phyloP scores from a whole-genome alignment of 1,140 invertebrate genomes.

The Macrocentrus cingulum region DNA sequence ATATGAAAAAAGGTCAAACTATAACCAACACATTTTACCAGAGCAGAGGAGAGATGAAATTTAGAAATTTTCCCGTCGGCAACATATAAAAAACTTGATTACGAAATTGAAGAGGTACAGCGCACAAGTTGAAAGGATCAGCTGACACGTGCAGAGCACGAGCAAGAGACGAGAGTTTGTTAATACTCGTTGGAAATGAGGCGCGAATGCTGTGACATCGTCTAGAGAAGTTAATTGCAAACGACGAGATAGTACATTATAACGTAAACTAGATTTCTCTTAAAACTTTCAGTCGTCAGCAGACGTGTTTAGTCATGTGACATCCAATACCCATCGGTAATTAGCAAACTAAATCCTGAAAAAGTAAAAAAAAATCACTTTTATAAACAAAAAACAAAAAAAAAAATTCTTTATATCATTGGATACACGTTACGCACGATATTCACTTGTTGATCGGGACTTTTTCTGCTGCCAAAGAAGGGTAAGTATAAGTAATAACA shows the following conservation, averaged over 20 bases:
- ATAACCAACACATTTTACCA: constrained; percentile 7
- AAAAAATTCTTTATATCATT: background rate
- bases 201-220: constrained; percentile 31
- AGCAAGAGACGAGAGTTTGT: constrained; percentile 11
- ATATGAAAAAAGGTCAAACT: constrained; percentile 15
- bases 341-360: no score
- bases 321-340: no score
- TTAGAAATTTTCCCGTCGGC: constrained; percentile 39
- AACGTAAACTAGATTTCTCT: constrained; percentile 27
- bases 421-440: background rate
- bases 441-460: constrained; percentile 19
- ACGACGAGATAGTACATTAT: constrained; percentile 31
- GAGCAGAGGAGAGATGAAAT: constrained; percentile 30
- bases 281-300: background rate
- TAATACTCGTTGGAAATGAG: constrained; percentile 30
- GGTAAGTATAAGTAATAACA: constrained; percentile 3
- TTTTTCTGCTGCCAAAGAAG: constrained; percentile 8
- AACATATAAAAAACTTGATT: constrained; percentile 55
- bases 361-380: no score
- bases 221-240: constrained; percentile 33
- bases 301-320: background rate
- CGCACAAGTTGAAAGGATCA: constrained; percentile 28
- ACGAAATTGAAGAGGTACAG: constrained; percentile 54
- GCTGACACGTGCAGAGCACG: background rate
- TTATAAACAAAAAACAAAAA: background rate